These are phyloP conservation scores for Dasypogon diadema DNA, from an alignment of 2,888 invertebrate species.

Conservation along the genomic window DNA sequence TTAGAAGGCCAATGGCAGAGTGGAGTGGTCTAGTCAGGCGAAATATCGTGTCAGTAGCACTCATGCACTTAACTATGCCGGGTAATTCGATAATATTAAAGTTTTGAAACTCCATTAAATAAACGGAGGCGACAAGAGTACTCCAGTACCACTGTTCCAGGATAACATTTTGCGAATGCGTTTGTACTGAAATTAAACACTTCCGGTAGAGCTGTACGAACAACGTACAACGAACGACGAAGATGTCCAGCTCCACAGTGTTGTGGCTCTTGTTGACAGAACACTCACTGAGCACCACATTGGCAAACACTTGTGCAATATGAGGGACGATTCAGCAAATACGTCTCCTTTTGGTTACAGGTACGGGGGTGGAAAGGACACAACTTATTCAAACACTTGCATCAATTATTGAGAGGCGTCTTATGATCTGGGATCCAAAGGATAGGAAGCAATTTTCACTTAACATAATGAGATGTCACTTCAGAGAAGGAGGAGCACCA, in stretches of 20 bases:
- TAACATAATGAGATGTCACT: conserved; percentile 26
- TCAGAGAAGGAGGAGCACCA: neutral
- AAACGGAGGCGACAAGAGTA: neutral
- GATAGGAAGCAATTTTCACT: conserved; percentile 14
- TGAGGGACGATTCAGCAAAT: conserved; percentile 12
- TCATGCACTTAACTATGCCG: conserved; percentile 19
- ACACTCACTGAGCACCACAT: conserved; percentile 33
- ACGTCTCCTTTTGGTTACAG: conserved; percentile 8
- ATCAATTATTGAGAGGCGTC: conserved; percentile 33
- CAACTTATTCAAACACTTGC: conserved; percentile 25
- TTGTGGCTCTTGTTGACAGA: conserved; percentile 44
- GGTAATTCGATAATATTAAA: conserved; percentile 36
- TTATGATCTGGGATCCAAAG: neutral
- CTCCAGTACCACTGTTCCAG: neutral
- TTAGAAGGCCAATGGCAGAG: conserved; percentile 36
- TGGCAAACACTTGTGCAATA: conserved; percentile 29
- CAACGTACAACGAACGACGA: neutral
- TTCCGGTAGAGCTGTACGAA: neutral
- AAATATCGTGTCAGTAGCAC: conserved; percentile 40
- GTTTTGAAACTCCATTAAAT: conserved; percentile 6
- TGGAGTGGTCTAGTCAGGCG: neutral
- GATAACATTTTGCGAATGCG: neutral
- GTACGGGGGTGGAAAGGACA: neutral
- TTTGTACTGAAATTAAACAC: neutral
- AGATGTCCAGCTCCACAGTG: neutral